Evolutionary conservation across 1,140 invertebrate species (phyloP).

Genomic region (Cotesia glomerata): DNA sequence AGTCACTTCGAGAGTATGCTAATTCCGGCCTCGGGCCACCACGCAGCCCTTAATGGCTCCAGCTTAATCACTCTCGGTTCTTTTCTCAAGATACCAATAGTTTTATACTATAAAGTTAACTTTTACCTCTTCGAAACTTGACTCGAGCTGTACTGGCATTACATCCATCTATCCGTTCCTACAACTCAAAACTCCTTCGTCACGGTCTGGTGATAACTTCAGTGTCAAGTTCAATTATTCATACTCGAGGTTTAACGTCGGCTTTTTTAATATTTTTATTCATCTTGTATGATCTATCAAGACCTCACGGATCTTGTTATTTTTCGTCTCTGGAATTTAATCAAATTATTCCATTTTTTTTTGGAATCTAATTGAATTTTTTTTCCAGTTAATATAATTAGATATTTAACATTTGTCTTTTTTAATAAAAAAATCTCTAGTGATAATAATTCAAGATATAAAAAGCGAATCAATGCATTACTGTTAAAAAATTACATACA

Average conservation of each 20-base stretch:
- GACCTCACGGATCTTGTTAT: too few relatives aligned
- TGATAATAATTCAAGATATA: too few relatives aligned
- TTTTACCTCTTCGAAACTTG: too few relatives aligned
- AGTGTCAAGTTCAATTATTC: constrained; percentile 28
- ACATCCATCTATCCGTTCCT: constrained; percentile 1
- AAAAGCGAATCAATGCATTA: too few relatives aligned
- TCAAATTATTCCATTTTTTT: too few relatives aligned
- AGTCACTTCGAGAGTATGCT: constrained; percentile 61
- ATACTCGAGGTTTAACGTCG: background rate
- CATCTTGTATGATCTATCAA: background rate
- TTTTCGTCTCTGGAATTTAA: too few relatives aligned
- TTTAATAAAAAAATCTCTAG: too few relatives aligned
- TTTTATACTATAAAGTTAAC: background rate
- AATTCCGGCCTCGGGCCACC: constrained; percentile 62
- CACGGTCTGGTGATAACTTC: constrained; percentile 24
- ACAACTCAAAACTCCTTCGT: constrained; percentile 50
- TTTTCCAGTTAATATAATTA: too few relatives aligned
- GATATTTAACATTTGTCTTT: too few relatives aligned
- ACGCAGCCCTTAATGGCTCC: constrained; percentile 63
- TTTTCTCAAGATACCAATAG: constrained; percentile 15
- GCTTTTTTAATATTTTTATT: background rate
- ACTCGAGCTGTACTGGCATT: background rate
- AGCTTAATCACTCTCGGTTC: constrained; percentile 53
- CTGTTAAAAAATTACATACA: too few relatives aligned
- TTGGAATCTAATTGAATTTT: too few relatives aligned